Conservation (phyloP, 2,888 invertebrate species). For the Phania funesta region DNA sequence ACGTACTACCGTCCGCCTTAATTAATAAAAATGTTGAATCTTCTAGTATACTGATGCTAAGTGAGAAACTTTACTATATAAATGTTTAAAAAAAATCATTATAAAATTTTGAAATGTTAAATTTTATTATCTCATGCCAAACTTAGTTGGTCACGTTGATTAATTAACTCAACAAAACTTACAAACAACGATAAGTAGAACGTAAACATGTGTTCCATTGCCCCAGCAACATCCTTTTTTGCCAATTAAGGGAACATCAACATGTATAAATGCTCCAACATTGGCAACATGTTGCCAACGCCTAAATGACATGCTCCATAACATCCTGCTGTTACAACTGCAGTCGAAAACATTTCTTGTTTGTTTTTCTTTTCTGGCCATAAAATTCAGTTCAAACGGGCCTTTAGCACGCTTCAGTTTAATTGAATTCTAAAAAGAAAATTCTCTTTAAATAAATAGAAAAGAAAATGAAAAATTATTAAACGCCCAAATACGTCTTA, state of each 20-base stretch:
- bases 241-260: too few relatives aligned
- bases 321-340: conserved; percentile 38
- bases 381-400: conserved; percentile 58
- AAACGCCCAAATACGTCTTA: background rate
- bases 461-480: background rate
- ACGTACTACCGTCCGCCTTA: too few relatives aligned
- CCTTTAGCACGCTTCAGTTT: conserved; percentile 54
- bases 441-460: background rate
- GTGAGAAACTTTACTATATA: too few relatives aligned
- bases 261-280: too few relatives aligned
- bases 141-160: background rate
- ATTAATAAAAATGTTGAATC: too few relatives aligned
- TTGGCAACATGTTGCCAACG: conserved; percentile 50
- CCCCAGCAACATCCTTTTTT: conserved; percentile 33
- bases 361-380: conserved; percentile 28
- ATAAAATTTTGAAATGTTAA: background rate
- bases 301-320: conserved; percentile 62
- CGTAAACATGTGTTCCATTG: background rate
- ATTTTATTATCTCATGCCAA: background rate
- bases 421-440: background rate
- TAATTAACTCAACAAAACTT: background rate
- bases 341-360: conserved; percentile 21
- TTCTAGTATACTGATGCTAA: too few relatives aligned
- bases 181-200: conserved; percentile 9
- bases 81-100: too few relatives aligned